Base-by-base conservation (phyloP, 92 coral and sea anemone species). In the Zoanthus solanderi region DNA sequence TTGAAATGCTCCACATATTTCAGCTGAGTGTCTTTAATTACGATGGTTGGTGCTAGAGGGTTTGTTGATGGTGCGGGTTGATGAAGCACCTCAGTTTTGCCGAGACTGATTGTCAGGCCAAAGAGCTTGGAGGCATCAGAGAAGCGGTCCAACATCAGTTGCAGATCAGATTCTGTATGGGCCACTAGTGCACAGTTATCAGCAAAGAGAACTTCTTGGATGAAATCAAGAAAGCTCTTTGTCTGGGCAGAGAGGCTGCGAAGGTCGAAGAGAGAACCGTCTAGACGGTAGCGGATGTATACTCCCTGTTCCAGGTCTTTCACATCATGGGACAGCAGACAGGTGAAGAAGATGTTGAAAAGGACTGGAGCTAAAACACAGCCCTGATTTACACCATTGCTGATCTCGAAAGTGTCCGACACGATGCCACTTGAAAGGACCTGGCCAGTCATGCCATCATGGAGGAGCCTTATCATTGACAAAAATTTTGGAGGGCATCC, bases 401-500 rank as follows among this genome's bases (percentile, higher is more conserved):
- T 34, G 77, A 72, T 72, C 45, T 31, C 45, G 75, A 69, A 47
- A 47, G 52, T 47, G 52, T 47, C 52, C 52, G 52, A 47, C 52
- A 47, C 52, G 52, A 47, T 47, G 45, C 75, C 75, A 37, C 45
- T 69, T 9, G 75, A 69, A 37, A 69, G 32, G 75, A 69, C 75
- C 75, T 69, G 75, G 44, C 42, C 75, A 69, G 75, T 69, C 45
- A 69, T 69, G 15, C 45, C 75, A 69, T 69, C 18, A 89, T 65
- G 61, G 61, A 56, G 61, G 61, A 56, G 17, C 61, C 61, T 56
- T 56, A 56, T 56, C 61, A 56, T 56, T 4, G 79, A 8, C 28
- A 84, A 30, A 47, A 89, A 58, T 84, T 84, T 89, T 44, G 56
- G 71, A 9, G 92, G 89, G 50, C 83, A 83, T 61, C 88, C 85